Percentiles rank a stretch among this genome's conserved stretches.
phyloP scores from a whole-genome alignment of 2,888 invertebrate species.

The Lypha dubia region DNA sequence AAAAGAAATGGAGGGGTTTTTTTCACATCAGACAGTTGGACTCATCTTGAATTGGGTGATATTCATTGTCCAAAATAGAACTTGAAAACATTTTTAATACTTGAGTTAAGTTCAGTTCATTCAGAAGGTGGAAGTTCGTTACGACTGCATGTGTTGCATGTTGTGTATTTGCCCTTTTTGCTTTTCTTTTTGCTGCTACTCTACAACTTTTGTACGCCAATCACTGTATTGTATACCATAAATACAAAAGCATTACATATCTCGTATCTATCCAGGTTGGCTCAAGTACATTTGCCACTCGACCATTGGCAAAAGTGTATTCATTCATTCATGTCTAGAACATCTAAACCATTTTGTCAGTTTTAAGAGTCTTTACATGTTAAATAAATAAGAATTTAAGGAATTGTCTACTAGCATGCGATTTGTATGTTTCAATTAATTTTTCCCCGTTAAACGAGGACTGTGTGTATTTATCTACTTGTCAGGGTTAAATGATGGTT shows the following conservation, averaged over 20 bases:
- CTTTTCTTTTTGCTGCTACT: too few relatives aligned
- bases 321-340: slow-evolving; percentile 33
- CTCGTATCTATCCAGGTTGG: background rate
- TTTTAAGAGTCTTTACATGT: background rate
- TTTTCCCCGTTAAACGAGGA: background rate
- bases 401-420: background rate
- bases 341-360: slow-evolving; percentile 31
- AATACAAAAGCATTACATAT: slow-evolving; percentile 5
- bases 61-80: background rate
- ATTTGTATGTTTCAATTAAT: background rate
- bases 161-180: slow-evolving; percentile 31
- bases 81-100: background rate
- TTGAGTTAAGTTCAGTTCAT: slow-evolving; percentile 6
- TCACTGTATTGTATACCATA: slow-evolving; percentile 13
- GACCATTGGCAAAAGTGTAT: background rate
- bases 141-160: background rate
- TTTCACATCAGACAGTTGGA: background rate
- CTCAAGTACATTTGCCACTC: slow-evolving; percentile 2
- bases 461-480: background rate
- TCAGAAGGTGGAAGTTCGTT: slow-evolving; percentile 30
- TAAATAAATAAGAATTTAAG: background rate
- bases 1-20: background rate
- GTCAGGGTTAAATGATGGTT: background rate
- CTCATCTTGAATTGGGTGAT: slow-evolving; percentile 9
- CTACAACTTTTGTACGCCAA: slow-evolving; percentile 6